Conservation (phyloP, 1,140 invertebrate genomes). For the Hyles vespertilio region DNA sequence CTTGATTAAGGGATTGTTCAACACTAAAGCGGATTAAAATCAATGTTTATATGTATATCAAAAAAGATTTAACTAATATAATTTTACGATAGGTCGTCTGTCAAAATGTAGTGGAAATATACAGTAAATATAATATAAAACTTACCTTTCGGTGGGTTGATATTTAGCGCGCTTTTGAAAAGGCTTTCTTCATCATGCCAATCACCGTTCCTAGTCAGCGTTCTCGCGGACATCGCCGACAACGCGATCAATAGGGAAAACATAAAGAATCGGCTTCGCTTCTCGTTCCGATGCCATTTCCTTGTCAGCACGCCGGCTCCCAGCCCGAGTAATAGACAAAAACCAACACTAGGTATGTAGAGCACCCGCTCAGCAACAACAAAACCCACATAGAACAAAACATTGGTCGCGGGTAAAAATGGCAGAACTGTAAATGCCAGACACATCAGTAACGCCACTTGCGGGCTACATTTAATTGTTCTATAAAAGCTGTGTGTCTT, state of each 20-base stretch:
- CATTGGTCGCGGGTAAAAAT: slow-evolving; percentile 95
- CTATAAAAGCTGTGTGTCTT: slow-evolving; percentile 42
- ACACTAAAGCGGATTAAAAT: background rate
- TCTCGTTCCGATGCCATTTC: slow-evolving; percentile 70
- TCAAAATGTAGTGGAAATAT: background rate
- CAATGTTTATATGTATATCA: background rate
- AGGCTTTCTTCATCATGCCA: slow-evolving; percentile 96
- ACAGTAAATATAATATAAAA: background rate
- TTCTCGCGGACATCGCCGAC: slow-evolving; percentile 84
- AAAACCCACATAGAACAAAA: slow-evolving; percentile 97
- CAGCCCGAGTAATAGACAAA: slow-evolving; percentile 90
- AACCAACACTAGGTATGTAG: slow-evolving; percentile 97
- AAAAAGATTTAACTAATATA: background rate
- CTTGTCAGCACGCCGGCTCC: slow-evolving; percentile 76
- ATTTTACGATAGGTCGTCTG: background rate
- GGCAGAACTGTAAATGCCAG: slow-evolving; percentile 90
- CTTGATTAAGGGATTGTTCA: too few relatives aligned
- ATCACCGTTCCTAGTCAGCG: slow-evolving; percentile 89
- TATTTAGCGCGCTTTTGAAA: slow-evolving; percentile 91
- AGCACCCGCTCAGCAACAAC: slow-evolving; percentile 96
- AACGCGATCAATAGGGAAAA: slow-evolving; percentile 78
- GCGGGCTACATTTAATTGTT: slow-evolving; percentile 54
- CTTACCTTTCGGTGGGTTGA: slow-evolving; percentile 99
- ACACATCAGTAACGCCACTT: slow-evolving; percentile 78
- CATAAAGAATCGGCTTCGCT: slow-evolving; percentile 66